Evolutionary conservation across 2,797 vertebrate species (phyloP).

Genomic region (Pitangus sulphuratus): DNA sequence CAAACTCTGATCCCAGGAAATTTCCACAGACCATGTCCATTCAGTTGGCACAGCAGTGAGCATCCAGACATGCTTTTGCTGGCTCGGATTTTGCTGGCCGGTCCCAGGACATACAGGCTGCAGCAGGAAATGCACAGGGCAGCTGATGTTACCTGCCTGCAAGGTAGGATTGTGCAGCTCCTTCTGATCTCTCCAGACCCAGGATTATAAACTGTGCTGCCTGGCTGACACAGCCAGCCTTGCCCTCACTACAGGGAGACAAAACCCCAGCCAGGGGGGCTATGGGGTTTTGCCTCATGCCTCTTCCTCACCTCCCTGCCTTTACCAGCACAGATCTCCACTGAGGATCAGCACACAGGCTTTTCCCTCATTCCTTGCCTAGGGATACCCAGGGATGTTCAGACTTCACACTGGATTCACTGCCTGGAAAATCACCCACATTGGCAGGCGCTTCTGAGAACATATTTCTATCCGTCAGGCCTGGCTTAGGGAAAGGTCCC

Average conservation of each 20-base stretch:
- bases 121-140: not conserved
- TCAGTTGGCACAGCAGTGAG: not conserved
- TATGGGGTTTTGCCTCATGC: no score
- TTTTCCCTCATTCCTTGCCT: not conserved
- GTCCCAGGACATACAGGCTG: rapidly evolving
- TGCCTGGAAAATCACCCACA: not conserved
- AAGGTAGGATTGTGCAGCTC: not conserved
- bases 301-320: not conserved
- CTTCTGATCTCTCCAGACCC: not conserved
- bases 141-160: not conserved
- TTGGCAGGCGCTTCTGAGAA: not conserved
- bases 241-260: not conserved
- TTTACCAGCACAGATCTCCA: not conserved
- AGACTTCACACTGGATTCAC: not conserved
- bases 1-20: not conserved
- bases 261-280: not conserved
- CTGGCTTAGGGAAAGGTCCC: not conserved
- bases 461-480: not conserved
- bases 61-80: not conserved
- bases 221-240: not conserved
- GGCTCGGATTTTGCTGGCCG: not conserved
- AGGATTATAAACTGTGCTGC: not conserved
- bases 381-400: not conserved
- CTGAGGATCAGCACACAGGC: rapidly evolving
- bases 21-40: rapidly evolving